Evolutionary conservation across 1,140 invertebrate species (phyloP).

Genomic region (Wasmannia auropunctata): DNA sequence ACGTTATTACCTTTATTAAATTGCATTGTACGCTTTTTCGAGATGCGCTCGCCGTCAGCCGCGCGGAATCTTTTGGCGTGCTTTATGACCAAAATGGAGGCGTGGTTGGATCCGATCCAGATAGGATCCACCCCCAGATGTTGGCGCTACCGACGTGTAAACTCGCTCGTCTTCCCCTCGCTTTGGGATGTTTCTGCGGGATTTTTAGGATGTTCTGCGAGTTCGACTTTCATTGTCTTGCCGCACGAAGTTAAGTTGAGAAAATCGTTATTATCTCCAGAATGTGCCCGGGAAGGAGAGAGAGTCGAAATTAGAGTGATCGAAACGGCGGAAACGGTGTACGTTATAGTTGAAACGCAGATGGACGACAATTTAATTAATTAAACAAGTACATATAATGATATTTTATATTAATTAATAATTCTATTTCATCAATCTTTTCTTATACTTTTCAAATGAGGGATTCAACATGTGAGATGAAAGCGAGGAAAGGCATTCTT

Average conservation of each 20-base stretch:
- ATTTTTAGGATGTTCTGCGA: conserved; percentile 44
- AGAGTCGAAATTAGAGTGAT: neutral
- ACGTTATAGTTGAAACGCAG: neutral
- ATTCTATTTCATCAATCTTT: neutral
- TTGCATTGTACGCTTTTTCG: conserved; percentile 74
- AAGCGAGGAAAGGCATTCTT: neutral
- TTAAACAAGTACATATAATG: neutral
- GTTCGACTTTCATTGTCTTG: conserved; percentile 35
- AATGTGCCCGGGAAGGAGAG: neutral
- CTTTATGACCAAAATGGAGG: conserved; percentile 66
- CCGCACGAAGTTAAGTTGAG: neutral
- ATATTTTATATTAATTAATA: neutral
- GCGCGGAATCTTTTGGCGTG: conserved; percentile 51
- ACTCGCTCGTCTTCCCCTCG: neutral
- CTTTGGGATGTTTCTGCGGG: neutral
- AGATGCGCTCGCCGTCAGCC: conserved; percentile 35
- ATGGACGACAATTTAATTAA: neutral
- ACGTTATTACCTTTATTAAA: conserved; percentile 86
- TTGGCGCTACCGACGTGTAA: conserved; percentile 14
- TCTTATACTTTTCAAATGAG: neutral
- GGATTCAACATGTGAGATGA: neutral
- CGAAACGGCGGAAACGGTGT: neutral
- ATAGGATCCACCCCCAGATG: conserved; percentile 42
- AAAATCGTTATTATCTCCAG: neutral
- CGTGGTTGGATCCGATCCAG: conserved; percentile 71